A percentile compares a stretch with the other conserved stretches of the same genome.
These are phyloP conservation scores for Ceyx margarethae DNA, from an alignment of 2,113 vertebrate genomes.

Conservation along the genomic window DNA sequence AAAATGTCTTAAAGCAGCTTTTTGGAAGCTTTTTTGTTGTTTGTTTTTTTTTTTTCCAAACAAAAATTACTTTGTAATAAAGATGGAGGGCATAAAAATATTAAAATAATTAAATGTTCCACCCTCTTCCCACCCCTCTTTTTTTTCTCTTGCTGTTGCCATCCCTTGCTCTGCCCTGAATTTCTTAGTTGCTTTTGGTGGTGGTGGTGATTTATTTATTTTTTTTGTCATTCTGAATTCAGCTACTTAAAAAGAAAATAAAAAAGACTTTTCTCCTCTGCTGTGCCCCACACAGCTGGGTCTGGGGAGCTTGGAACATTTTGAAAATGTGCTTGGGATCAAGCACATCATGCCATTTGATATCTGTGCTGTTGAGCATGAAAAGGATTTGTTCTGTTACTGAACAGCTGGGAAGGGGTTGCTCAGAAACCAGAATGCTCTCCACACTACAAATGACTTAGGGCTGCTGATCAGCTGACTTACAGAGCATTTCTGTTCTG, in stretches of 20 bases:
- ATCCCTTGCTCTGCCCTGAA: neutral
- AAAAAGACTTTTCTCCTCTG: neutral
- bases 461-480: neutral
- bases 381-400: neutral
- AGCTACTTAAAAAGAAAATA: neutral
- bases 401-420: neutral
- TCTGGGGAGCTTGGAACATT: neutral
- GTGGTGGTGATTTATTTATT: neutral
- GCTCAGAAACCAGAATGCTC: neutral
- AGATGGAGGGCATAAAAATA: neutral
- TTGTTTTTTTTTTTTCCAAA: neutral
- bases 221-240: neutral
- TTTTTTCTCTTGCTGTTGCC: neutral
- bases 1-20: neutral
- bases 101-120: neutral
- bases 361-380: neutral
- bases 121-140: too few species aligned
- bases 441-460: neutral
- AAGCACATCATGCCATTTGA: neutral
- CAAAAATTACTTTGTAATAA: neutral
- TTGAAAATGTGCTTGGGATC: neutral
- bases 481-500: neutral
- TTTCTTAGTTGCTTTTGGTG: neutral
- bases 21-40: neutral
- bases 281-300: neutral